phyloP scores from a whole-genome alignment of 64 coral and sea anemone genomes.

The Platygyra sinensis region DNA sequence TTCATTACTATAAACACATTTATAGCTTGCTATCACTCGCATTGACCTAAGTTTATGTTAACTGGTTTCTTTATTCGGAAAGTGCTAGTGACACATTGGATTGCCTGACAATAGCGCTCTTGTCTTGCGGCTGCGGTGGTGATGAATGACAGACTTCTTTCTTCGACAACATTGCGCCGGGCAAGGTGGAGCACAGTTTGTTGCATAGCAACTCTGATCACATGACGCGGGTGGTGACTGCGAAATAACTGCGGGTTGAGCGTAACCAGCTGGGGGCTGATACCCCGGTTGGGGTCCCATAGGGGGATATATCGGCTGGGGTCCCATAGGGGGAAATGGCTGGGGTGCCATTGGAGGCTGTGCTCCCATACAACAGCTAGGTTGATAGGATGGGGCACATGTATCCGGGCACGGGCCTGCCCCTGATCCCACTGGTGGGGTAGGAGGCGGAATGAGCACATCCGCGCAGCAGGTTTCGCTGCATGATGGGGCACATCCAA shows the following conservation, averaged over 20 bases:
- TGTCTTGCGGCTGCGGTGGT: conserved; percentile 35
- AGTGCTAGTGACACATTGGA: background rate
- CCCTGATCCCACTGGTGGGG: conserved; percentile 43
- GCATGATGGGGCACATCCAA: conserved; percentile 73
- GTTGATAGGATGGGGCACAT: conserved; percentile 74
- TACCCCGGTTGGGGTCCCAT: conserved; percentile 49
- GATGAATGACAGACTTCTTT: conserved; percentile 47
- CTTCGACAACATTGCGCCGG: conserved; percentile 56
- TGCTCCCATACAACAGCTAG: conserved; percentile 66
- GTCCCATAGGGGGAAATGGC: conserved; percentile 41
- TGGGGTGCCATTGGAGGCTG: conserved; percentile 35
- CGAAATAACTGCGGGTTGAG: conserved; percentile 14
- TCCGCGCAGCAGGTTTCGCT: conserved; percentile 58
- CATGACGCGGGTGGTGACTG: conserved; percentile 35
- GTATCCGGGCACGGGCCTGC: conserved; percentile 63
- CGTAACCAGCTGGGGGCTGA: conserved; percentile 14
- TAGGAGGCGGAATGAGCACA: conserved; percentile 47
- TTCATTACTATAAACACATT: background rate
- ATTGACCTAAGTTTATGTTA: background rate
- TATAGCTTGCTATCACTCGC: background rate
- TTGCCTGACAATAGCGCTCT: background rate
- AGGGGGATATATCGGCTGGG: conserved; percentile 53
- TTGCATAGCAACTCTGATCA: conserved; percentile 37
- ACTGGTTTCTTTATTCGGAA: background rate
- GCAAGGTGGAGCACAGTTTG: conserved; percentile 47